Evolutionary conservation across 1,140 invertebrate species (phyloP).

Genomic region (Bombus balteatus): DNA sequence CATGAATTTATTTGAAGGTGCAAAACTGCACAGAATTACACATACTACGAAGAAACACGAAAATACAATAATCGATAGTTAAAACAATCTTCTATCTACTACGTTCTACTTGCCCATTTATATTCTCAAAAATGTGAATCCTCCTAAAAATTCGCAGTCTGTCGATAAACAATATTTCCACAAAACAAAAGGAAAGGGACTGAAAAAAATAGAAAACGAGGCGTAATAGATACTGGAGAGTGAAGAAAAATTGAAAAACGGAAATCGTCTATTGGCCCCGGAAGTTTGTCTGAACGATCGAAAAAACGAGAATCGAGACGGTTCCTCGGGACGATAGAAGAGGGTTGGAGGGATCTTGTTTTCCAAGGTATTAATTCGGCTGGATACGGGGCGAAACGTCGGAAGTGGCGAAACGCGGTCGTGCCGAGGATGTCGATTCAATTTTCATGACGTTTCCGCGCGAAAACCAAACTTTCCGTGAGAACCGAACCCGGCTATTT

Average conservation of each 20-base stretch:
- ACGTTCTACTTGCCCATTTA: too few species aligned
- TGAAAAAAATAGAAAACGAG: not conserved
- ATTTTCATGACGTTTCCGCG: slow-evolving; percentile 65
- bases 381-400: slow-evolving; percentile 58
- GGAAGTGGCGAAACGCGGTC: slow-evolving; percentile 60
- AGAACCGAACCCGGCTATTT: not conserved
- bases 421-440: slow-evolving; percentile 54
- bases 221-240: too few species aligned
- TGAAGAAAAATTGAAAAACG: slow-evolving; percentile 13
- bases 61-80: too few species aligned
- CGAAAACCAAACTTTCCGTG: slow-evolving; percentile 43
- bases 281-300: slow-evolving; percentile 6
- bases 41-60: too few species aligned
- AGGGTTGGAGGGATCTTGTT: slow-evolving; percentile 36
- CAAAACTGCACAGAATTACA: too few species aligned
- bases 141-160: too few species aligned
- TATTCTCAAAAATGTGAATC: too few species aligned
- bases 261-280: slow-evolving; percentile 36
- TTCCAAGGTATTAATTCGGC: slow-evolving; percentile 66
- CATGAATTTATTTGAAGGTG: too few species aligned
- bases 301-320: too few species aligned
- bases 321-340: not conserved
- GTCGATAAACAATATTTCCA: too few species aligned
- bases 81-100: too few species aligned
- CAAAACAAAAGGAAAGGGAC: not conserved